A percentile compares a stretch with the other conserved stretches of the same genome.
Conservation (phyloP, 2,888 invertebrate genomes). For the Netelia virgata region DNA sequence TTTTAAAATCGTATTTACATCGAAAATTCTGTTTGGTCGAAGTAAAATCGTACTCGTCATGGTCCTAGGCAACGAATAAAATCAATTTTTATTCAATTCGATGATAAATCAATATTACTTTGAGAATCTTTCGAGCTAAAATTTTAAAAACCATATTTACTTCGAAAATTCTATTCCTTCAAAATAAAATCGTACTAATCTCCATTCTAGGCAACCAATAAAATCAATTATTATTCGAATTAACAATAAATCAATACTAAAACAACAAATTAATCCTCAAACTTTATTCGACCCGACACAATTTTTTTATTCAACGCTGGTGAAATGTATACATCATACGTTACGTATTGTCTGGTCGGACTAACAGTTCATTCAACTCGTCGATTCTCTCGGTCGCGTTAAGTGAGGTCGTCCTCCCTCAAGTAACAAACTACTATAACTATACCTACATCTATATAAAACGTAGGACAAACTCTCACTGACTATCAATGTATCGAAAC, state of each 20-base stretch:
- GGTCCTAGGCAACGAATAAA: too few species aligned
- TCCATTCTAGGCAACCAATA: background rate
- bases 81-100: too few species aligned
- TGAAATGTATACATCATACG: background rate
- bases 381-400: constrained; percentile 33
- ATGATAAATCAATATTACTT: too few species aligned
- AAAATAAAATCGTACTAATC: background rate
- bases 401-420: constrained; percentile 42
- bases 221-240: background rate
- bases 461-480: background rate
- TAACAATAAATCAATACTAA: background rate
- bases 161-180: background rate
- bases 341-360: constrained; percentile 1
- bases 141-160: too few species aligned
- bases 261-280: background rate
- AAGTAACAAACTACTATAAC: constrained; percentile 17
- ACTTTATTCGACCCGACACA: background rate
- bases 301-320: too few species aligned
- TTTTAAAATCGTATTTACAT: too few species aligned
- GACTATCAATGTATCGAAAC: background rate
- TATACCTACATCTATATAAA: background rate
- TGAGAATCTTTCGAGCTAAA: too few species aligned
- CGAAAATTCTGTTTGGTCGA: too few species aligned
- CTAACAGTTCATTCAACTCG: constrained; percentile 55
- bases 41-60: too few species aligned